These are phyloP conservation scores for Stegastes partitus DNA, from an alignment of 2,113 vertebrate species.

Conservation along the genomic window DNA sequence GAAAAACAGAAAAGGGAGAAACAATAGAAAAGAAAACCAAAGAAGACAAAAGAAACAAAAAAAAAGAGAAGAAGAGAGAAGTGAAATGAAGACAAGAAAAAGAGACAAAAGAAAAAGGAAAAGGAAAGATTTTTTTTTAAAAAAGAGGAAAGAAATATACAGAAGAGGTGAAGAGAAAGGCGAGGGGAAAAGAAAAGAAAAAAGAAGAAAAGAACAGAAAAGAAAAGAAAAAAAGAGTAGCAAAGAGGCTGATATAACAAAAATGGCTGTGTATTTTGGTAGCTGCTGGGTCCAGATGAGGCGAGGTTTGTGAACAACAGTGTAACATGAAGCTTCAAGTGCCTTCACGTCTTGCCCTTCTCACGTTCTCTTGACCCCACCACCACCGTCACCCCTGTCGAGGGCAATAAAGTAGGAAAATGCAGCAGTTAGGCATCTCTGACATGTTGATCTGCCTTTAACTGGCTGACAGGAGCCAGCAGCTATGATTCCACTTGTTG, in stretches of 20 bases:
- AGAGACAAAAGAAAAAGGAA: background rate
- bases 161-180: background rate
- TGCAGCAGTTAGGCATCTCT: slow-evolving; percentile 55
- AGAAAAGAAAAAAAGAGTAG: background rate
- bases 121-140: no score
- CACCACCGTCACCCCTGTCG: slow-evolving; percentile 16
- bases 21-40: no score
- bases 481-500: slow-evolving; percentile 45
- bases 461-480: slow-evolving; percentile 39
- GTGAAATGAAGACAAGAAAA: background rate
- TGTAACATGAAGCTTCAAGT: slow-evolving; percentile 56
- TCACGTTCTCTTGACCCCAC: slow-evolving; percentile 66
- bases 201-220: background rate
- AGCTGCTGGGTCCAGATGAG: slow-evolving; percentile 34
- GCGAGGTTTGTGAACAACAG: slow-evolving; percentile 38
- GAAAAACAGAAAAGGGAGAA: background rate
- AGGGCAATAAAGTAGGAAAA: slow-evolving; percentile 60
- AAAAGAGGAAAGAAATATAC: background rate
- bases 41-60: background rate
- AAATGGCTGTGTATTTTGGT: slow-evolving; percentile 2
- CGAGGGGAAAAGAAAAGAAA: no score
- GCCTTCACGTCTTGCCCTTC: slow-evolving; percentile 62
- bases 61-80: background rate
- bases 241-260: background rate
- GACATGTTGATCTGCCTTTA: slow-evolving; percentile 53